Evolutionary conservation across 2,797 vertebrate genomes (phyloP).

Genomic region (Chelon labrosus): DNA sequence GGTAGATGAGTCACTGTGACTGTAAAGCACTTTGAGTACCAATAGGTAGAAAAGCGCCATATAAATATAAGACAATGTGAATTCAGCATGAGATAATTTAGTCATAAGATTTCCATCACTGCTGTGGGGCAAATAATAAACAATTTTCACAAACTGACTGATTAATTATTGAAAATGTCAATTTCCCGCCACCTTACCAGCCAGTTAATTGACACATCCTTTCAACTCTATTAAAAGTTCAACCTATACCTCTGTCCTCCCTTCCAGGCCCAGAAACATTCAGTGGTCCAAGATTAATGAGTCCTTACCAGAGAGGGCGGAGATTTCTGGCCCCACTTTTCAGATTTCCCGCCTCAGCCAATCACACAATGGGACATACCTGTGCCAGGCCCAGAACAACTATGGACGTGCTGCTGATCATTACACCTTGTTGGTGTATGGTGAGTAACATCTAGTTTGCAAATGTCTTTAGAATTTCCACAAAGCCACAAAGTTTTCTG

Average conservation of each 20-base stretch:
- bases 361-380: slow-evolving; percentile 92
- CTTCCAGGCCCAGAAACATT: slow-evolving; percentile 87
- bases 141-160: background rate
- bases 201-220: background rate
- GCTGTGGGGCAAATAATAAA: no score
- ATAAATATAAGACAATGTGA: no score
- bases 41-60: no score
- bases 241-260: background rate
- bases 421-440: slow-evolving; percentile 92
- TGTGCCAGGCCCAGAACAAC: slow-evolving; percentile 92
- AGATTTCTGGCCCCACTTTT: slow-evolving; percentile 87
- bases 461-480: slow-evolving; percentile 7
- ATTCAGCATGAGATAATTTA: no score
- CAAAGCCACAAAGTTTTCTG: background rate
- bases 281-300: slow-evolving; percentile 93
- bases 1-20: no score
- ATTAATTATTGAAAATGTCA: background rate
- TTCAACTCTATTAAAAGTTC: background rate
- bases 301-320: slow-evolving; percentile 89
- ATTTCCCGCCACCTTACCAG: background rate
- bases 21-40: no score
- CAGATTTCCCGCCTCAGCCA: slow-evolving; percentile 90
- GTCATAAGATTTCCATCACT: no score
- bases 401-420: slow-evolving; percentile 92
- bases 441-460: slow-evolving; percentile 78